Evolutionary conservation across 2,797 vertebrate genomes (phyloP), one percentile per base, ranked within the genome.

Genomic region (Lacerta agilis): DNA sequence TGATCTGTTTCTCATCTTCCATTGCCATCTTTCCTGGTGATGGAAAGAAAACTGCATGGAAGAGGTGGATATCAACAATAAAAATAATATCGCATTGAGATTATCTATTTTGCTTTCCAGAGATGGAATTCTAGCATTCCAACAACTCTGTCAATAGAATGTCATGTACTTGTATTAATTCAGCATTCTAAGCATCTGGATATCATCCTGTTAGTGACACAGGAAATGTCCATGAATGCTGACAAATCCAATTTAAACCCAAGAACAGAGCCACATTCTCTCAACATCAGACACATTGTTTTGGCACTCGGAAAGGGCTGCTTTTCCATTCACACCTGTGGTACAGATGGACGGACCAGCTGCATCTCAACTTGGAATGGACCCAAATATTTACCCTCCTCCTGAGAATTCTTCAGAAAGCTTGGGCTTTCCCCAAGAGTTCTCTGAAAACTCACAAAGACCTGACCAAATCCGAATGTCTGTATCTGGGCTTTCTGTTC

Each of bases 281-380:
- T 4, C 49, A 79, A 33, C 29, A 55, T 55, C 27, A 79, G 77
- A 79, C 8, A 33, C 49, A 33, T 58, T 92, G 64, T 92, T 93
- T 79, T 17, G 20, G 77, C 77, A 55, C n/a, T 33, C 2, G 20
- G n/a, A 55, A 79, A 79, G 4, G 45, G 77, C 43, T 49, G 25
- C 25, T 78, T 78, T 78, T 25, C 43, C 25, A 78, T 55, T 41
- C 15, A 79, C 77, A 79, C 29, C 77, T 79, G 49, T 6, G 33
- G 77, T 38, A 18, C 72, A 73, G 72, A 73, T 73, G 72, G 17
- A 18, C 73, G 33, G 33, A 73, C 33, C 29, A 71, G 13, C 11
- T 33, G 9, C n/a, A 72, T 27, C 69, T 72, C n/a, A n/a, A 72
- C 29, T 33, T 72, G n/a, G 33, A 72, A 72, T 13, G 29, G 69